Evolutionary conservation across 1,140 invertebrate species (phyloP).

Genomic region (Semibalanus balanoides): DNA sequence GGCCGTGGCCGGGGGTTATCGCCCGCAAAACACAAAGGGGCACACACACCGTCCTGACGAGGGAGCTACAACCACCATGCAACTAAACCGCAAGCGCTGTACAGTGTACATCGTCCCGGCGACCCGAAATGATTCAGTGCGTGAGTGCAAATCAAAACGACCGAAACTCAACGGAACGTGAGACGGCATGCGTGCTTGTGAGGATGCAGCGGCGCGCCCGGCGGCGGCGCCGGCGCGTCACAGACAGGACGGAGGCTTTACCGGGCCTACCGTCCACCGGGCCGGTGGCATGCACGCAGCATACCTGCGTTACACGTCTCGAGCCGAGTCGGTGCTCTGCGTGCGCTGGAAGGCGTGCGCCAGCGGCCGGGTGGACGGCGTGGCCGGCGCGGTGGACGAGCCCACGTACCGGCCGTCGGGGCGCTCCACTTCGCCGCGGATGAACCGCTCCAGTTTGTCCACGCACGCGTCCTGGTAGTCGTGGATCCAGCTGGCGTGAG

Average conservation of each 20-base stretch:
- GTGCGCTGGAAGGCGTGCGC: slow-evolving; percentile 19
- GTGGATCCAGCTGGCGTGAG: slow-evolving; percentile 71
- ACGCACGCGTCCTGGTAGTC: slow-evolving; percentile 99
- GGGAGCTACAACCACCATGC: no score
- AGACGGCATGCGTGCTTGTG: neutral
- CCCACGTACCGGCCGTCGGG: neutral
- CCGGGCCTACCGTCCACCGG: neutral
- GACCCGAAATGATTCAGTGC: neutral
- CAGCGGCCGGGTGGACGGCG: slow-evolving; percentile 10
- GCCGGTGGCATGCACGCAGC: neutral
- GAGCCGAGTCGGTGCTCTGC: slow-evolving; percentile 9
- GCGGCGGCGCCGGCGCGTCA: no score
- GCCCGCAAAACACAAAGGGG: neutral
- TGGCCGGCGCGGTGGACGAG: neutral
- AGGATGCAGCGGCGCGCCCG: neutral
- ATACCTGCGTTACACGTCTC: slow-evolving; percentile 5
- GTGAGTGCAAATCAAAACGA: neutral
- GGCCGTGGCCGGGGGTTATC: no score
- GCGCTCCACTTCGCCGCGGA: slow-evolving; percentile 29
- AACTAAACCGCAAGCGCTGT: no score
- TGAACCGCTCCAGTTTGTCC: slow-evolving; percentile 78
- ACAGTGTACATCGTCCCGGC: neutral
- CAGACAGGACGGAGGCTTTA: neutral
- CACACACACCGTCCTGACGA: no score
- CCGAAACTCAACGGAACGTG: neutral